Conservation (phyloP, 2,888 invertebrate genomes). For the Cheilosia impressa region DNA sequence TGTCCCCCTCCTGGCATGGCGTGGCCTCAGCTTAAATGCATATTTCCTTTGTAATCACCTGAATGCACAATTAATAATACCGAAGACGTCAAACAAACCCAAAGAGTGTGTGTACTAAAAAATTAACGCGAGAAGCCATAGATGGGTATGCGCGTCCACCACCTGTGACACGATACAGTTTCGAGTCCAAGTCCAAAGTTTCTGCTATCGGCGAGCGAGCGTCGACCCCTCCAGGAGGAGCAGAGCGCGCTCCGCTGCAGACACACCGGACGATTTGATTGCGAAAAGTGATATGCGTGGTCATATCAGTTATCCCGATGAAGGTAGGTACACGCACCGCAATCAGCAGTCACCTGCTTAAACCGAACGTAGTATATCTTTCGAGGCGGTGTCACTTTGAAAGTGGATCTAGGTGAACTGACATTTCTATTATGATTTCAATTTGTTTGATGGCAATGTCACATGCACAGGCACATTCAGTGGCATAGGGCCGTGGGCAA, state of each 20-base stretch:
- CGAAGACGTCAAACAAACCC: slow-evolving; percentile 31
- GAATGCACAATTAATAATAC: slow-evolving; percentile 71
- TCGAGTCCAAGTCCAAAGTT: slow-evolving; percentile 39
- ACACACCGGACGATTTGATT: slow-evolving; percentile 67
- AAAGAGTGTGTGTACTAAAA: slow-evolving; percentile 26
- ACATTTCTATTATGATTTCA: slow-evolving; percentile 70
- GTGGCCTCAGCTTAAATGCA: slow-evolving; percentile 48
- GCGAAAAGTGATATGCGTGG: slow-evolving; percentile 66
- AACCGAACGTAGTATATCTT: slow-evolving; percentile 9
- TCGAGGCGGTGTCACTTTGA: slow-evolving; percentile 68
- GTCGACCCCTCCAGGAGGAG: background rate
- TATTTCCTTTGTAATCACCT: slow-evolving; percentile 69
- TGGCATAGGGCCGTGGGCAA: background rate
- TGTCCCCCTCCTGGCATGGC: slow-evolving; percentile 2
- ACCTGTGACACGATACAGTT: slow-evolving; percentile 30
- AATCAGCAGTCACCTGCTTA: slow-evolving; percentile 62
- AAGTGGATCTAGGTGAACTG: slow-evolving; percentile 73
- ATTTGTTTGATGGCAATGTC: slow-evolving; percentile 66
- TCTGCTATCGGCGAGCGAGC: background rate
- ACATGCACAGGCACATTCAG: slow-evolving; percentile 18
- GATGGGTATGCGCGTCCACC: slow-evolving; percentile 28
- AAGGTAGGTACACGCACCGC: slow-evolving; percentile 59
- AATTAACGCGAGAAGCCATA: slow-evolving; percentile 67
- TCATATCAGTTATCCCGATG: slow-evolving; percentile 70
- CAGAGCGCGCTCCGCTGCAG: slow-evolving; percentile 16